Evolutionary conservation across 2,113 vertebrate species (phyloP).

Genomic region (Tenebrosternarchus preto): DNA sequence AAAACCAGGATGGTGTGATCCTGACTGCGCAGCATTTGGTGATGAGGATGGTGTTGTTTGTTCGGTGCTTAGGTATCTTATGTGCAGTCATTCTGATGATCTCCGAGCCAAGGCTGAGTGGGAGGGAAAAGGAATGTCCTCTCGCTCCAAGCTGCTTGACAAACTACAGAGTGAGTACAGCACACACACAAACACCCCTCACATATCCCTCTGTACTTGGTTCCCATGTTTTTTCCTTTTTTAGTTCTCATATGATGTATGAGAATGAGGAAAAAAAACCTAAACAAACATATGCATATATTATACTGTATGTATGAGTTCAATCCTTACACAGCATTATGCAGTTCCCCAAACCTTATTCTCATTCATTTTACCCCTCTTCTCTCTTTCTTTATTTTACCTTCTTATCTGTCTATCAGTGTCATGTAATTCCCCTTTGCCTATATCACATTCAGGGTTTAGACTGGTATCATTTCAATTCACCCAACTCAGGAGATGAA

Average conservation of each 20-base stretch:
- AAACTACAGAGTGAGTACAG: slow-evolving; percentile 92
- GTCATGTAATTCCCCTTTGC: slow-evolving; percentile 51
- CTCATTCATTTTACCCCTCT: slow-evolving; percentile 10
- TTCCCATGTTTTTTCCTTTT: background rate
- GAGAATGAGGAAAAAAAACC: no score
- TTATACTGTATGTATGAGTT: background rate
- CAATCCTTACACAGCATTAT: slow-evolving; percentile 10
- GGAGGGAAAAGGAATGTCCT: slow-evolving; percentile 93
- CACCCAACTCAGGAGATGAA: slow-evolving; percentile 46
- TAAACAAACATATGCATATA: background rate
- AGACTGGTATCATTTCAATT: slow-evolving; percentile 47
- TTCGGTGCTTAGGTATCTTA: slow-evolving; percentile 85
- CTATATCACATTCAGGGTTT: slow-evolving; percentile 47
- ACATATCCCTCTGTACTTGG: background rate
- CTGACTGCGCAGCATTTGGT: background rate
- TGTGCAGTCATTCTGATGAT: slow-evolving; percentile 96
- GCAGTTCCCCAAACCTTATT: background rate
- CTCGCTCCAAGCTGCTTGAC: slow-evolving; percentile 91
- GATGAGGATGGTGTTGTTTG: slow-evolving; percentile 18
- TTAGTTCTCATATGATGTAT: background rate
- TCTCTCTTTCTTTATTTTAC: slow-evolving; percentile 25
- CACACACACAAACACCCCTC: slow-evolving; percentile 15
- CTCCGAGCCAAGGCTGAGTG: slow-evolving; percentile 94
- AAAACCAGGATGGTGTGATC: no score
- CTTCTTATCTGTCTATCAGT: slow-evolving; percentile 42